Conservation (phyloP, 1,140 invertebrate genomes). For the Luehdorfia chinensis region DNA sequence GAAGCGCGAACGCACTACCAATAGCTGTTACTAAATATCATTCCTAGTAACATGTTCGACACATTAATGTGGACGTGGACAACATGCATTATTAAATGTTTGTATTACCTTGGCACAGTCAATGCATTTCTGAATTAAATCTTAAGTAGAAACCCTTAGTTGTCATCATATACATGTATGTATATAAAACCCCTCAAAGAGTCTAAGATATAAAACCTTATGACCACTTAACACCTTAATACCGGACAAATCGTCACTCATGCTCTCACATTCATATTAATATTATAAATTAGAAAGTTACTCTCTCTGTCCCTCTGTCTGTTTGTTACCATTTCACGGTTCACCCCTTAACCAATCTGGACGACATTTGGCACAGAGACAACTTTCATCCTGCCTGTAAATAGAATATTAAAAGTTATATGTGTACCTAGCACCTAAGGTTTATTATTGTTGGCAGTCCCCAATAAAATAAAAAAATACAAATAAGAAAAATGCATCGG, state of each 20-base stretch:
- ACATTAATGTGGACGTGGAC: conserved; percentile 15
- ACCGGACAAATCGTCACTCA: background rate
- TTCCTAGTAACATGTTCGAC: conserved; percentile 37
- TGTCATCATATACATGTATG: too few relatives aligned
- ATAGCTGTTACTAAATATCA: conserved; percentile 30
- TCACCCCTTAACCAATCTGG: too few relatives aligned
- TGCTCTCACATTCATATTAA: too few relatives aligned
- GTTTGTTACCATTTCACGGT: too few relatives aligned
- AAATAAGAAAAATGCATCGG: too few relatives aligned
- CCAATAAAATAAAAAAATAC: too few relatives aligned
- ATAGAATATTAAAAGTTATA: background rate
- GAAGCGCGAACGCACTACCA: conserved; percentile 36
- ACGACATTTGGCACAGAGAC: too few relatives aligned
- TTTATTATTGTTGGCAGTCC: too few relatives aligned
- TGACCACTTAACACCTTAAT: background rate
- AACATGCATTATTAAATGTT: conserved; percentile 9
- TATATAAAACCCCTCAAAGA: background rate
- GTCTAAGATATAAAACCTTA: background rate
- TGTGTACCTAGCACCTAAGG: too few relatives aligned
- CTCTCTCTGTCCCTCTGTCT: too few relatives aligned
- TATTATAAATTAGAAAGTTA: too few relatives aligned
- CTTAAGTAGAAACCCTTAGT: too few relatives aligned
- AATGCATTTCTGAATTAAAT: conserved; percentile 1
- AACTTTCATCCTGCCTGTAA: background rate
- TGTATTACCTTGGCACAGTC: conserved; percentile 7